Evolutionary conservation across 2,888 invertebrate genomes (phyloP), one percentile per base, ranked within the genome.

Genomic region (Drosophila barbarae): DNA sequence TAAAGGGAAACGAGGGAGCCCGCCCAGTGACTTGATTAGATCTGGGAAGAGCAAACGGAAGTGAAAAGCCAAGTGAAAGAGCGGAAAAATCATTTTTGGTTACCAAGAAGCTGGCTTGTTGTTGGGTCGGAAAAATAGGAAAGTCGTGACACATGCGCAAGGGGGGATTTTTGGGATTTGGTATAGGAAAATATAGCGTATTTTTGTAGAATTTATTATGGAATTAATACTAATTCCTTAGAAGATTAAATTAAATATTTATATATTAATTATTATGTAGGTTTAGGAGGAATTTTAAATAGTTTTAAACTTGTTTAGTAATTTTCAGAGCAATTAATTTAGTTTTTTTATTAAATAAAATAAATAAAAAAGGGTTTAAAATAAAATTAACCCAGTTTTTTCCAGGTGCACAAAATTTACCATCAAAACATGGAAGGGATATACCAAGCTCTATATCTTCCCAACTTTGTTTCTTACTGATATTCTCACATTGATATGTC

Each of bases 401-500:
- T 0, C 21, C 5, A 12, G 30, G 36, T 30, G 21, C n/a, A 36
- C 5, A 0, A 10, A 32, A 13, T 6, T 15, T 18, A 5, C 0
- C 18, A 9, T 47, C 3, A n/a, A 34, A 21, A 9, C 18, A 12
- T 12, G 2, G 7, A 23, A 30, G 30, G 2, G 0, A 15, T 53
- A 15, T 15, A 30, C 38, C 10, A 28, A 28, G 18, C 15, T 49
- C 2, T 18, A 8, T 21, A 39, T 57, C 26, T 26, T 28, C 10
- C n/a, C 13, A 49, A 35, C 12, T 15, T 8, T 10, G 10, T 5
- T n/a, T 12, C 8, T 28, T 10, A 3, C 10, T 35, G 49, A 9
- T 13, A 41, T n/a, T 46, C 26, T 9, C 30, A 32, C 59, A 59
- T 18, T 51, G 65, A 64, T 42, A 35, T 64, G 36, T 36, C 5